Percentiles rank a stretch among this genome's conserved stretches.
Conservation (phyloP, 1,140 invertebrate genomes). For the Cheumatopsyche charites region DNA sequence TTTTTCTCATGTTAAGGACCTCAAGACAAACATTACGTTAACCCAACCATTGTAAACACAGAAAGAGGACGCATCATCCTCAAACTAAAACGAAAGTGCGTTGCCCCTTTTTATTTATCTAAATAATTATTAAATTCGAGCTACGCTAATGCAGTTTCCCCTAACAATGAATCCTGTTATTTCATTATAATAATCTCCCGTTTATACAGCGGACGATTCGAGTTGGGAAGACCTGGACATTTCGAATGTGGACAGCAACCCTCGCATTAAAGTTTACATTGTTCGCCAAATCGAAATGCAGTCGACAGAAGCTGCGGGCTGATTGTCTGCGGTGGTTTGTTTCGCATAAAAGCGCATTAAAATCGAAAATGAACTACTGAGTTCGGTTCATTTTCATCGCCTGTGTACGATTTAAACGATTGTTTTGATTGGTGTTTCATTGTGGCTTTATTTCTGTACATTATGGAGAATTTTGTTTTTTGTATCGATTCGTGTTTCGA, state of each 20-base stretch:
- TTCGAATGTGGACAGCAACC: background rate
- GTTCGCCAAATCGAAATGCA: background rate
- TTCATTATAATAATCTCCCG: too few species aligned
- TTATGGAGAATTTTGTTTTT: too few species aligned
- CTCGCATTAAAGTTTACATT: background rate
- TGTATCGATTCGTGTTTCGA: too few species aligned
- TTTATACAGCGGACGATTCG: too few species aligned
- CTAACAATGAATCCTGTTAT: too few species aligned
- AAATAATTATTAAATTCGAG: background rate
- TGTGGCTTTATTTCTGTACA: too few species aligned
- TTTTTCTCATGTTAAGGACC: too few species aligned
- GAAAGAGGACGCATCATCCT: background rate
- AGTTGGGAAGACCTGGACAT: background rate
- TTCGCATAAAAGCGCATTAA: too few species aligned
- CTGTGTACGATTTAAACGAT: too few species aligned
- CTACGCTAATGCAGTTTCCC: background rate
- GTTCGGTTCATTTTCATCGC: too few species aligned
- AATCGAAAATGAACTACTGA: too few species aligned
- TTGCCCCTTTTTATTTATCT: slow-evolving; percentile 1
- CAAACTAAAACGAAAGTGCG: slow-evolving; percentile 1
- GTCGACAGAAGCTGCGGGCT: slow-evolving; percentile 7
- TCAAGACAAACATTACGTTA: slow-evolving; percentile 26
- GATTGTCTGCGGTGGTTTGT: background rate
- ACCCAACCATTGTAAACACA: slow-evolving; percentile 19
- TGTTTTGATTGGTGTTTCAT: too few species aligned